phyloP scores from a whole-genome alignment of 2,113 vertebrate species.

The Spermophilus dauricus region DNA sequence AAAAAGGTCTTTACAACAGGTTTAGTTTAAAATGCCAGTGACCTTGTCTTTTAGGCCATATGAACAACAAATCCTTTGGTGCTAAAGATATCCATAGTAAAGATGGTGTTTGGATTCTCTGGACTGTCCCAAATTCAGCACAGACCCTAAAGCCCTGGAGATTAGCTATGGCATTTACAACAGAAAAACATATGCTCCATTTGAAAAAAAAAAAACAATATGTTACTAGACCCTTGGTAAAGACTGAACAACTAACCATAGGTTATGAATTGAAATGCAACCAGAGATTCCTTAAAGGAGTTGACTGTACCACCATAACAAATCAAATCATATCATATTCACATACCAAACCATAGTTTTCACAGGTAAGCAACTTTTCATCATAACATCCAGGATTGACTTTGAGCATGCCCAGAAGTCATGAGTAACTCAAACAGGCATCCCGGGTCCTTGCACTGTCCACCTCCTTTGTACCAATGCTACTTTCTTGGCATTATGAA shows the following conservation, averaged over 20 bases:
- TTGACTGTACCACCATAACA: too few species aligned
- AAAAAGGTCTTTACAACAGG: not conserved
- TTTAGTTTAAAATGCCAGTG: not conserved
- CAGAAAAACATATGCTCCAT: not conserved
- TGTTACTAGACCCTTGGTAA: not conserved
- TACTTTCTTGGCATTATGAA: not conserved
- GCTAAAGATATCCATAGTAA: not conserved
- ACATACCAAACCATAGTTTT: not conserved
- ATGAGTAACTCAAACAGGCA: not conserved
- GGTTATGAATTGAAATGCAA: not conserved
- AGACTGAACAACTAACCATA: not conserved
- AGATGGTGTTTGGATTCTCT: not conserved
- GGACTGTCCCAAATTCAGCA: not conserved
- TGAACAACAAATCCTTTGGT: not conserved
- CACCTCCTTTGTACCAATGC: not conserved
- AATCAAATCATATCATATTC: too few species aligned
- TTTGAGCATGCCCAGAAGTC: not conserved
- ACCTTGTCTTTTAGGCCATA: not conserved
- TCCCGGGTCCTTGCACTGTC: not conserved
- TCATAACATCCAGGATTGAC: not conserved
- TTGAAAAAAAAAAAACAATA: not conserved
- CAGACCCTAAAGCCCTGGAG: not conserved
- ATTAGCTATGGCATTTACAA: not conserved
- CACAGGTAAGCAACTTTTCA: not conserved
- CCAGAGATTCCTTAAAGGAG: not conserved